Evolutionary conservation across 2,888 invertebrate genomes (phyloP).

Genomic region (Cepaea hortensis): DNA sequence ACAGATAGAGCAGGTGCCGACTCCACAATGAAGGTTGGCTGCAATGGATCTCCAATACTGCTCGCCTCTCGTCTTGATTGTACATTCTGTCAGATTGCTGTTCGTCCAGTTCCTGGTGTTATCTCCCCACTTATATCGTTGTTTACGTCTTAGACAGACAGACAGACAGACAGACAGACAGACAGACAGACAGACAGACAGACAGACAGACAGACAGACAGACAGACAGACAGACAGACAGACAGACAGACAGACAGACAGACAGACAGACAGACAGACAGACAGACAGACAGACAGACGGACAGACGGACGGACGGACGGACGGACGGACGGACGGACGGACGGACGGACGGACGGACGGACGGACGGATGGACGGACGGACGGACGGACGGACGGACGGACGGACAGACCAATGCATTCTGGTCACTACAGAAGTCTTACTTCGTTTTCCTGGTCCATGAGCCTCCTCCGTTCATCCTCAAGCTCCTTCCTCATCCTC

Average conservation of each 20-base stretch:
- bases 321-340: too few relatives aligned
- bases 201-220: neutral
- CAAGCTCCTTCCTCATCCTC: conserved; percentile 51
- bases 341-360: too few relatives aligned
- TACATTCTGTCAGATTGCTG: too few relatives aligned
- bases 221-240: neutral
- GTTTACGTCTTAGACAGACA: neutral
- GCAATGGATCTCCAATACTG: too few relatives aligned
- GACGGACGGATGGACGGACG: too few relatives aligned
- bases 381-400: too few relatives aligned
- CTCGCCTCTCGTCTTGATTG: too few relatives aligned
- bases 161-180: neutral
- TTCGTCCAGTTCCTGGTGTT: too few relatives aligned
- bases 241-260: neutral
- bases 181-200: neutral
- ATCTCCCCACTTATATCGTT: too few relatives aligned
- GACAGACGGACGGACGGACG: neutral
- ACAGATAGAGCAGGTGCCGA: too few relatives aligned
- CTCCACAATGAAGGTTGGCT: too few relatives aligned
- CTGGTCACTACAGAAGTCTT: neutral
- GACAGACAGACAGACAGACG: neutral
- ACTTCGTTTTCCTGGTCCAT: conserved; percentile 49
- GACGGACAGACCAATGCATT: too few relatives aligned
- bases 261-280: neutral
- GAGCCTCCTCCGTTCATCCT: conserved; percentile 50